These are phyloP conservation scores for Mesorhabditis sp. DNA, from an alignment of 2,888 invertebrate species.

Conservation along the genomic window DNA sequence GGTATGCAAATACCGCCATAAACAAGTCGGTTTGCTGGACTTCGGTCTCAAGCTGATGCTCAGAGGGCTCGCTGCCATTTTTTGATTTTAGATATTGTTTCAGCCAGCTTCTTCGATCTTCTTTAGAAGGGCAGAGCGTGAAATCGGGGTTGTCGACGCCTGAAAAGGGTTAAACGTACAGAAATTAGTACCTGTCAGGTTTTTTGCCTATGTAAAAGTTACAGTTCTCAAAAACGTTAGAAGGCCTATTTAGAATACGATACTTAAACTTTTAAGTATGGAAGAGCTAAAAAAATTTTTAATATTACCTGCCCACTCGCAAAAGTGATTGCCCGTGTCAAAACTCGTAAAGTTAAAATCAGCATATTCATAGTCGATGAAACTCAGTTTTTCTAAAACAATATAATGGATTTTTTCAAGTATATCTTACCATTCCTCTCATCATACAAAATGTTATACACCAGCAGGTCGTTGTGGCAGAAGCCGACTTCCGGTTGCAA, in stretches of 20 bases:
- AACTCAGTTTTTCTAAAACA: conserved; percentile 69
- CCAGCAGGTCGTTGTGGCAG: conserved; percentile 91
- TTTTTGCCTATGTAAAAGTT: no score
- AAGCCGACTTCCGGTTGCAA: conserved; percentile 69
- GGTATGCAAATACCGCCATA: conserved; percentile 39
- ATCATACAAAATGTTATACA: conserved; percentile 87
- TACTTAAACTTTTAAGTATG: no score
- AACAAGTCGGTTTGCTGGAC: conserved; percentile 36
- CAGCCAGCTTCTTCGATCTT: conserved; percentile 39
- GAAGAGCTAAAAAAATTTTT: no score
- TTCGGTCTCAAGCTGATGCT: conserved; percentile 21
- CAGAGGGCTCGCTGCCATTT: conserved; percentile 10
- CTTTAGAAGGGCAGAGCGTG: conserved; percentile 34
- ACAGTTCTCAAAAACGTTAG: no score
- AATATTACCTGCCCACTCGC: conserved; percentile 82
- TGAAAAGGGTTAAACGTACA: no score
- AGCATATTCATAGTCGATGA: conserved; percentile 97
- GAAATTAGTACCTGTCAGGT: no score
- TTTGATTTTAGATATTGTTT: conserved; percentile 36
- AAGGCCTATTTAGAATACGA: no score
- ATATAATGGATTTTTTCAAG: conserved; percentile 4
- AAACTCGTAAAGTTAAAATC: conserved; percentile 87
- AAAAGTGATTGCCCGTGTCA: conserved; percentile 96
- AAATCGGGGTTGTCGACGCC: conserved; percentile 54
- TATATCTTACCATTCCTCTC: conserved; percentile 59